phyloP scores from a whole-genome alignment of 2,797 vertebrate genomes.

The Acanthiza pusilla region DNA sequence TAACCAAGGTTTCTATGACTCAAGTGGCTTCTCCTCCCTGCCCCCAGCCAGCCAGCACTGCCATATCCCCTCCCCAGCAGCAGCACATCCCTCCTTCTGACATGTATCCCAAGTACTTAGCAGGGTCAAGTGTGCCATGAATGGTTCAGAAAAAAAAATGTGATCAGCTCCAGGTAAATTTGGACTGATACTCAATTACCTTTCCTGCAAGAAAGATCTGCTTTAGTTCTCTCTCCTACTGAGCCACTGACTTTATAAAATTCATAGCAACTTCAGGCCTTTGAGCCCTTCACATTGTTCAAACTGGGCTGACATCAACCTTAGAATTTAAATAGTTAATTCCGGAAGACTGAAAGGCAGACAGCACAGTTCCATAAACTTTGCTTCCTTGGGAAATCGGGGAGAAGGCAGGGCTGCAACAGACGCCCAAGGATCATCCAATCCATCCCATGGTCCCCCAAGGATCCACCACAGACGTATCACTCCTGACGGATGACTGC shows the following conservation, averaged over 20 bases:
- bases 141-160: neutral
- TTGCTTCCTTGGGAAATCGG: neutral
- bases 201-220: neutral
- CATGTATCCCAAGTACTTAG: accelerated
- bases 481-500: neutral
- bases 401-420: neutral
- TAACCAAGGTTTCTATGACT: neutral
- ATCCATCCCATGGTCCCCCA: neutral
- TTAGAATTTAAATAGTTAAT: neutral
- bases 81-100: neutral
- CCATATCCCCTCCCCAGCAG: neutral
- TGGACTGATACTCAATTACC: neutral
- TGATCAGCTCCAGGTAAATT: neutral
- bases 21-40: neutral
- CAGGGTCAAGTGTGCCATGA: neutral
- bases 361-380: neutral
- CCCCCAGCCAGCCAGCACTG: neutral
- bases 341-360: neutral
- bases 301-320: neutral
- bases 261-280: neutral
- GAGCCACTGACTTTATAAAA: neutral
- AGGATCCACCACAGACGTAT: neutral
- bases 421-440: neutral
- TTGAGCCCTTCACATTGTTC: neutral
- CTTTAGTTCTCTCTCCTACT: neutral